Conservation (phyloP, 1,140 invertebrate species). For the Drosophila sproati region DNA sequence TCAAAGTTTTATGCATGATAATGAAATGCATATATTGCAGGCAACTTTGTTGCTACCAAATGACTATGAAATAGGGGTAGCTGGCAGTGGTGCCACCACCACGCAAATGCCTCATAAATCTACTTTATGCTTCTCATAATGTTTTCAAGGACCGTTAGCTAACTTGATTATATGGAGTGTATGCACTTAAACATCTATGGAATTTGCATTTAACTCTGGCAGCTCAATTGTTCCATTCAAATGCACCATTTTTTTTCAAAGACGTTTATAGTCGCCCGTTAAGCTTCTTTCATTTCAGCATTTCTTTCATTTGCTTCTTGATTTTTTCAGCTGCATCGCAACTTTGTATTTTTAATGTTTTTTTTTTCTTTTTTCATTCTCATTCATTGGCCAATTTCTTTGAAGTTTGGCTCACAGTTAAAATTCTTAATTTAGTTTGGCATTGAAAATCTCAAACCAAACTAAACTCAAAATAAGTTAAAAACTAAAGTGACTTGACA, state of each 20-base stretch:
- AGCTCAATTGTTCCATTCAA: neutral
- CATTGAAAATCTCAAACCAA: no score
- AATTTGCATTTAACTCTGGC: neutral
- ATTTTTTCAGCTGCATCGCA: no score
- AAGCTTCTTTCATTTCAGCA: neutral
- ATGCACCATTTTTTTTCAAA: neutral
- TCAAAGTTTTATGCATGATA: constrained; percentile 64
- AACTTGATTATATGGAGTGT: constrained; percentile 3
- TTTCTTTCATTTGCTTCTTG: neutral
- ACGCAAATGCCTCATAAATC: constrained; percentile 32
- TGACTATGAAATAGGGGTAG: constrained; percentile 10
- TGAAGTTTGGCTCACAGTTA: no score
- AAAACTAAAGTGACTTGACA: neutral
- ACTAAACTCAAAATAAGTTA: neutral
- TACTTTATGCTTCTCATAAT: constrained; percentile 34
- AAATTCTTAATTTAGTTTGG: no score
- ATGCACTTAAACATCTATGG: neutral
- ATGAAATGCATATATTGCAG: constrained; percentile 59
- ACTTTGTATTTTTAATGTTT: neutral
- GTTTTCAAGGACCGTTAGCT: neutral
- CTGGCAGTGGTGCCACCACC: neutral
- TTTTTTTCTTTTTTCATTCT: no score
- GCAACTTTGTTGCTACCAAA: constrained; percentile 54
- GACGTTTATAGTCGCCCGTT: neutral
- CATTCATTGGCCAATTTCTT: no score